Evolutionary conservation across 2,888 invertebrate species (phyloP).

Genomic region (Aelia acuminata): DNA sequence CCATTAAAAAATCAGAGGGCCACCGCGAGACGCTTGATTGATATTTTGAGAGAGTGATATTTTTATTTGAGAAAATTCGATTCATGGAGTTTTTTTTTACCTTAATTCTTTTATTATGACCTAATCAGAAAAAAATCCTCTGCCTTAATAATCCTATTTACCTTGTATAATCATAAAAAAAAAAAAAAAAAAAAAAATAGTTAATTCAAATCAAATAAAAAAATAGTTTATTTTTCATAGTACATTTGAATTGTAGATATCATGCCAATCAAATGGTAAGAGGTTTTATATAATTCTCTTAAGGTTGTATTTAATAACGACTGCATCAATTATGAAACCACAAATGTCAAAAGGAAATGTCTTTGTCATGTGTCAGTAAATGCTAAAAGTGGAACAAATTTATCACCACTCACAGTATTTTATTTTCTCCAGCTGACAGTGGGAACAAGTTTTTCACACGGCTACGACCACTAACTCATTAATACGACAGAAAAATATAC

Average conservation of each 20-base stretch:
- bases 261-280: neutral
- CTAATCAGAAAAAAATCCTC: too few species aligned
- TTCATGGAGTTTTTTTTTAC: too few species aligned
- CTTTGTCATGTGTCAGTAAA: neutral
- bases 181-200: neutral
- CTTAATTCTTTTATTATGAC: too few species aligned
- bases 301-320: neutral
- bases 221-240: neutral
- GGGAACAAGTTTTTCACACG: neutral
- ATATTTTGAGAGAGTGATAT: too few species aligned
- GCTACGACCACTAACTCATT: slow-evolving; percentile 8
- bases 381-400: slow-evolving; percentile 17
- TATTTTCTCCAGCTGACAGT: neutral
- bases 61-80: too few species aligned
- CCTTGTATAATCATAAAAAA: too few species aligned
- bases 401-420: neutral
- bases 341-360: slow-evolving; percentile 8
- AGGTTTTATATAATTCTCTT: neutral
- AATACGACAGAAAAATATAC: neutral
- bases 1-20: too few species aligned
- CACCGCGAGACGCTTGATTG: too few species aligned
- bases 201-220: too few species aligned
- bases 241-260: neutral
- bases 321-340: neutral
- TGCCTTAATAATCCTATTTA: too few species aligned